Evolutionary conservation across 2,888 invertebrate genomes (phyloP).

Genomic region (Dioctria rufipes): DNA sequence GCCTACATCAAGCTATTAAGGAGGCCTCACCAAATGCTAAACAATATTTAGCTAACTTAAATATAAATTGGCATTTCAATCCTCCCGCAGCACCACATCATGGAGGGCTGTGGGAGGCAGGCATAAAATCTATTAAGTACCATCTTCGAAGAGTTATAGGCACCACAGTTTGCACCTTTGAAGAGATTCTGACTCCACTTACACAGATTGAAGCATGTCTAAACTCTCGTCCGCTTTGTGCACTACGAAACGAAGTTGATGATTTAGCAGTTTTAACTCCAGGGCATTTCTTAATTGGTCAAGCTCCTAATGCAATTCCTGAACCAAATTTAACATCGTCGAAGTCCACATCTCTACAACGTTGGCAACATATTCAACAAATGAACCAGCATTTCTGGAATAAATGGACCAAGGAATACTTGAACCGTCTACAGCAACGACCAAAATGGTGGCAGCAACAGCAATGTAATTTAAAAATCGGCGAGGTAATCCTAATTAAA

Average conservation of each 20-base stretch:
- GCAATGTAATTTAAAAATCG: not conserved
- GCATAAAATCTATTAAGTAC: too few relatives aligned
- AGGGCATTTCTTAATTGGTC: too few relatives aligned
- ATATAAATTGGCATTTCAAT: constrained; percentile 63
- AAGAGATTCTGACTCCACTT: constrained; percentile 62
- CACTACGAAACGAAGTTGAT: too few relatives aligned
- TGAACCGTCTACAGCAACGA: not conserved
- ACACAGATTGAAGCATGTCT: constrained; percentile 61
- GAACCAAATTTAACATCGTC: too few relatives aligned
- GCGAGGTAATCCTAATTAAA: not conserved
- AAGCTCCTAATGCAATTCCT: too few relatives aligned
- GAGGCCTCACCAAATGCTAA: not conserved
- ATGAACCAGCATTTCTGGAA: constrained; percentile 18
- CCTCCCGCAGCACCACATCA: constrained; percentile 63
- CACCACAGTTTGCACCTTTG: constrained; percentile 58
- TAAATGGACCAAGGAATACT: constrained; percentile 1
- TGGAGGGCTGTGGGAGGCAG: constrained; percentile 52
- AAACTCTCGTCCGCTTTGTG: too few relatives aligned
- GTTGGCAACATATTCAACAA: not conserved
- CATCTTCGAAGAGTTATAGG: too few relatives aligned
- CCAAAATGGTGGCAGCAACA: not conserved
- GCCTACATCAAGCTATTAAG: not conserved
- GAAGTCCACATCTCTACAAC: too few relatives aligned
- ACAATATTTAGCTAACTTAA: too few relatives aligned
- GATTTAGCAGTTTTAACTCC: too few relatives aligned